phyloP scores from a whole-genome alignment of 2,888 invertebrate genomes.

The Leucoma salicis region DNA sequence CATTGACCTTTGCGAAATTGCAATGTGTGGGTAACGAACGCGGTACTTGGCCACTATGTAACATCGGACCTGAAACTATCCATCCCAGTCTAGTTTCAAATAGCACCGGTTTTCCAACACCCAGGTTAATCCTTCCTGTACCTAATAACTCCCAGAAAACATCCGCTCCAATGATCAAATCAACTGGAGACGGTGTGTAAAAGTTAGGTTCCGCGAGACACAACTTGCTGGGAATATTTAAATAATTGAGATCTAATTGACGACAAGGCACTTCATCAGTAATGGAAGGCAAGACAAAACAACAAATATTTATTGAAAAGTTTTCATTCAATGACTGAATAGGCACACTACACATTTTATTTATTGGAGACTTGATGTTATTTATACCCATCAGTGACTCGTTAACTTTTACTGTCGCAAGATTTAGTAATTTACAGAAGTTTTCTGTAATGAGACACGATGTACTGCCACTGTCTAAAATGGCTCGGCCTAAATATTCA shows the following conservation, averaged over 20 bases:
- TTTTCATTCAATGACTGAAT: conserved; percentile 12
- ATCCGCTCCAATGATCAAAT: neutral
- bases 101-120: no score
- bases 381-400: conserved; percentile 14
- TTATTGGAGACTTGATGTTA: conserved; percentile 10
- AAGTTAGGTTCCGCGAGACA: no score
- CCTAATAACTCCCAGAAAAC: neutral
- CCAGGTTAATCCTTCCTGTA: neutral
- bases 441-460: no score
- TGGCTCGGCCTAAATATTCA: neutral
- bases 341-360: conserved; percentile 11
- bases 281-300: conserved; percentile 24
- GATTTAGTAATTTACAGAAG: no score
- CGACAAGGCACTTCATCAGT: conserved; percentile 14
- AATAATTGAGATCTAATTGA: conserved; percentile 4
- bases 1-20: no score
- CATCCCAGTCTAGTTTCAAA: neutral
- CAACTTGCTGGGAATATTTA: no score
- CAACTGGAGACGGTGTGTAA: neutral
- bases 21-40: no score
- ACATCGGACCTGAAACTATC: neutral
- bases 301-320: conserved; percentile 11
- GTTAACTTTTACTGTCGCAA: neutral
- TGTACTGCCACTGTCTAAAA: no score
- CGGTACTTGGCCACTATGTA: neutral